A percentile compares a stretch with the other conserved stretches of the same genome.
phyloP scores from a whole-genome alignment of 2,113 vertebrate species.

The Chaetodon trifascialis region DNA sequence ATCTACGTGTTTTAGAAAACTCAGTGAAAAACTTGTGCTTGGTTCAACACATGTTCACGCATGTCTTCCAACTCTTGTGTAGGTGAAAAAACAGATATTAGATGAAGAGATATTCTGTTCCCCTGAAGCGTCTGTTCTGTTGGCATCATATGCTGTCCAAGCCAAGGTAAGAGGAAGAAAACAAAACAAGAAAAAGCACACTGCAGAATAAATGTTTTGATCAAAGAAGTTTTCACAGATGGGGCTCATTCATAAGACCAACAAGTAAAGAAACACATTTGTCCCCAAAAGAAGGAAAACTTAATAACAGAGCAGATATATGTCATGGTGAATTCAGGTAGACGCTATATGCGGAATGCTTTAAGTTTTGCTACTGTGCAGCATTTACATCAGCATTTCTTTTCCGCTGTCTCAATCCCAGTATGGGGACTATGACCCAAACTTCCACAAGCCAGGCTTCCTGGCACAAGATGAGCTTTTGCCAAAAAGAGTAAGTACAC shows the following conservation, averaged over 20 bases:
- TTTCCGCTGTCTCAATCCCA: slow-evolving; percentile 52
- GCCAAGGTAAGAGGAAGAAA: slow-evolving; percentile 87
- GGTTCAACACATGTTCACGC: slow-evolving; percentile 2
- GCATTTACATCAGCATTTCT: neutral
- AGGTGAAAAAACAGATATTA: slow-evolving; percentile 96
- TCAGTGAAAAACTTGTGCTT: neutral
- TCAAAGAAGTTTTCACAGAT: neutral
- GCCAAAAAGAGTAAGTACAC: slow-evolving; percentile 89
- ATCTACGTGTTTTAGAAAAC: neutral
- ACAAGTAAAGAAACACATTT: neutral
- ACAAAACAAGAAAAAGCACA: too few species aligned
- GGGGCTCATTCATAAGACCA: neutral
- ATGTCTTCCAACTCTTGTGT: slow-evolving; percentile 31
- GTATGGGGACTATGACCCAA: slow-evolving; percentile 93
- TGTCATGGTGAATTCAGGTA: neutral
- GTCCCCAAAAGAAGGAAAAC: neutral
- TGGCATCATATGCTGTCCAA: slow-evolving; percentile 94
- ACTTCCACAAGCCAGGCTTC: slow-evolving; percentile 92
- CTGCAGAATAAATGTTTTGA: neutral
- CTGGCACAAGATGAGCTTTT: slow-evolving; percentile 91
- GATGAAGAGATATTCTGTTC: slow-evolving; percentile 96
- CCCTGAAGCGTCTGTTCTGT: slow-evolving; percentile 91
- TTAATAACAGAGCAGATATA: neutral
- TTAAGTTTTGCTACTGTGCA: neutral
- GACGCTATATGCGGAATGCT: too few species aligned